A percentile compares a stretch with the other conserved stretches of the same genome.
phyloP scores from a whole-genome alignment of 2,113 vertebrate genomes.

The Misgurnus mizolepis region DNA sequence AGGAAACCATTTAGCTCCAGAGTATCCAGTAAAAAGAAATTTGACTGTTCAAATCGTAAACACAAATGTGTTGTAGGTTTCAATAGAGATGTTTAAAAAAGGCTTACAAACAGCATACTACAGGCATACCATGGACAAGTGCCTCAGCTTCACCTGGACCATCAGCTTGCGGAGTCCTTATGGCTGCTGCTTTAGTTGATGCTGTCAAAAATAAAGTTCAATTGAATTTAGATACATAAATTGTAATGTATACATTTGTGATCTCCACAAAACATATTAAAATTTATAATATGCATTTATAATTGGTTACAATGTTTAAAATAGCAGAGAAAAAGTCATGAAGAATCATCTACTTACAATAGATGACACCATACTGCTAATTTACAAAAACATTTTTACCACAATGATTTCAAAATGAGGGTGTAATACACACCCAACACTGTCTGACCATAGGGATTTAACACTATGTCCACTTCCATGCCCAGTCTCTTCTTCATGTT shows the following conservation, averaged over 20 bases:
- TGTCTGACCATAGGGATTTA: conserved; percentile 26
- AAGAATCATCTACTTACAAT: too few relatives aligned
- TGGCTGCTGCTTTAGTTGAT: not conserved
- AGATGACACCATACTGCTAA: too few relatives aligned
- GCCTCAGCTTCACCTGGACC: not conserved
- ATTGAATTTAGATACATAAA: not conserved
- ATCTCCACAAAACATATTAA: not conserved
- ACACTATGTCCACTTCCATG: not conserved
- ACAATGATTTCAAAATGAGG: too few relatives aligned
- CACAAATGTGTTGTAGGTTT: too few relatives aligned
- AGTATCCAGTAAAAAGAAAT: too few relatives aligned
- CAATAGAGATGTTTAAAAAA: not conserved
- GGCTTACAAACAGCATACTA: not conserved
- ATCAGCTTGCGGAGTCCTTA: not conserved
- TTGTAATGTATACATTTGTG: not conserved
- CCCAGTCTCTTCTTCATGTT: too few relatives aligned
- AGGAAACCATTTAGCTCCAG: too few relatives aligned
- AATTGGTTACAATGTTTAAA: too few relatives aligned
- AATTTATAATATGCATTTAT: too few relatives aligned
- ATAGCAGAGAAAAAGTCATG: too few relatives aligned
- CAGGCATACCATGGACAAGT: not conserved
- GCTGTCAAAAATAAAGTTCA: not conserved
- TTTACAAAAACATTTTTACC: too few relatives aligned
- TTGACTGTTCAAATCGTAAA: too few relatives aligned
- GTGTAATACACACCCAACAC: conserved; percentile 17